Evolutionary conservation across 2,888 invertebrate genomes (phyloP).

Genomic region (Tetragnatha montana): DNA sequence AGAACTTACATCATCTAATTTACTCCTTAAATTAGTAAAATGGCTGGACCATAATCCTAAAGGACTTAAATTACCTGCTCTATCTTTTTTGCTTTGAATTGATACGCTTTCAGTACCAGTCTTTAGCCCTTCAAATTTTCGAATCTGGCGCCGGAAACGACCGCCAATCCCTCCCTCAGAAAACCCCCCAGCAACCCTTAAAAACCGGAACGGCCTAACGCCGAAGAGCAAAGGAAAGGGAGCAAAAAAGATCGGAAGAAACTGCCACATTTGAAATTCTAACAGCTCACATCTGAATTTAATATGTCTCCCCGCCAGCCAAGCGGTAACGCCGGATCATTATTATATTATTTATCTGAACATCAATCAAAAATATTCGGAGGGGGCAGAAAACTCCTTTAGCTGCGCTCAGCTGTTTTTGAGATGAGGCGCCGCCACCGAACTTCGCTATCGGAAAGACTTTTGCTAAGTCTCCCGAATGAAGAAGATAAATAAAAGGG

Average conservation of each 20-base stretch:
- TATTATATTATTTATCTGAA: constrained; percentile 71
- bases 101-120: too few relatives aligned
- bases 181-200: constrained; percentile 56
- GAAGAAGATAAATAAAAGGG: constrained; percentile 66
- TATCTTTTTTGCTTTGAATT: too few relatives aligned
- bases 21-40: too few relatives aligned
- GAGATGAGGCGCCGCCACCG: constrained; percentile 53
- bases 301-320: constrained; percentile 69
- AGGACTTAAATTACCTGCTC: too few relatives aligned
- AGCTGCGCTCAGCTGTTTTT: constrained; percentile 66
- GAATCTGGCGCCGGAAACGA: constrained; percentile 23
- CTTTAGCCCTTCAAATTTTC: not conserved
- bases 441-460: constrained; percentile 37
- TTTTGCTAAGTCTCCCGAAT: constrained; percentile 54
- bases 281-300: constrained; percentile 71
- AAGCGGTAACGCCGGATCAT: constrained; percentile 67
- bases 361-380: constrained; percentile 70
- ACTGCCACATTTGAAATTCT: constrained; percentile 70
- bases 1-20: too few relatives aligned
- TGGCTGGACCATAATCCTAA: too few relatives aligned
- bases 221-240: constrained; percentile 12
- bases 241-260: constrained; percentile 56
- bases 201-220: constrained; percentile 66
- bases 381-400: constrained; percentile 64
- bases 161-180: constrained; percentile 22